phyloP scores from a whole-genome alignment of 2,888 invertebrate genomes.

The Rotaria macrura region DNA sequence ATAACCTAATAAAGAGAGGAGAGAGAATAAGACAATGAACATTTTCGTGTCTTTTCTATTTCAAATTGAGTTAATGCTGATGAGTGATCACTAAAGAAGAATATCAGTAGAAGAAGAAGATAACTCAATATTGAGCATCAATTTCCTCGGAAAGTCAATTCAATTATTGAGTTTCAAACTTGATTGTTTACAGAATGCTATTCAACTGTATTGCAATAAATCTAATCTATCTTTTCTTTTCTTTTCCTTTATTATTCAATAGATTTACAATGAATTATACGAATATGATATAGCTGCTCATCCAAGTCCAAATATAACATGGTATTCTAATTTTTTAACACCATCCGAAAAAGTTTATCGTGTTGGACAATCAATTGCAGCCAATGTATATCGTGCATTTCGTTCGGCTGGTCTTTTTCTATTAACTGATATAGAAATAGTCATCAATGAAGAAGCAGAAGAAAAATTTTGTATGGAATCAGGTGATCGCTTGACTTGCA shows the following conservation, averaged over 20 bases:
- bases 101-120: too few relatives aligned
- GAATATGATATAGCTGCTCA: slow-evolving; percentile 45
- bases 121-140: too few relatives aligned
- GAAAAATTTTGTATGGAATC: background rate
- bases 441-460: slow-evolving; percentile 1
- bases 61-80: too few relatives aligned
- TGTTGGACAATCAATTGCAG: background rate
- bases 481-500: background rate
- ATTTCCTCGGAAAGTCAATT: too few relatives aligned
- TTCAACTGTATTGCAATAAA: too few relatives aligned
- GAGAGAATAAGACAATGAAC: too few relatives aligned
- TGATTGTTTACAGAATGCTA: too few relatives aligned
- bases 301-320: slow-evolving; percentile 33
- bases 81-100: too few relatives aligned
- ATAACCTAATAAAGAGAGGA: too few relatives aligned
- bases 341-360: background rate
- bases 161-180: too few relatives aligned
- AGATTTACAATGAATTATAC: slow-evolving; percentile 39
- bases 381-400: slow-evolving; percentile 12
- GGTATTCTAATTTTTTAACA: slow-evolving; percentile 2
- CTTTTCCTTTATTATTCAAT: background rate
- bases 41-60: too few relatives aligned
- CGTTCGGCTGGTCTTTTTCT: background rate
- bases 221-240: too few relatives aligned
- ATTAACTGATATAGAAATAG: background rate